Evolutionary conservation across 1,140 invertebrate species (phyloP).

Genomic region (Phocides pigmalion): DNA sequence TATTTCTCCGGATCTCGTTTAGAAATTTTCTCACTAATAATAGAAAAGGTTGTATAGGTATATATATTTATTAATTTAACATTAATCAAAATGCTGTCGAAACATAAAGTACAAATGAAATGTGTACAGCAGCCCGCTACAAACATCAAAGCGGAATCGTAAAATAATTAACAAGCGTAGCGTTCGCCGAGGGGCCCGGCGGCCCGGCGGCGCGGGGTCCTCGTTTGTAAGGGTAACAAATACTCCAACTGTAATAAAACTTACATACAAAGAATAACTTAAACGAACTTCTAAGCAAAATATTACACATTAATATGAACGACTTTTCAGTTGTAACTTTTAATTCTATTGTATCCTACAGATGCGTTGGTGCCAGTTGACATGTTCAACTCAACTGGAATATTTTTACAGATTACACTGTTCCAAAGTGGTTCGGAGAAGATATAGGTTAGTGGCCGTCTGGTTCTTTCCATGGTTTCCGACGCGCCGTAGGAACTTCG

Average conservation of each 20-base stretch:
- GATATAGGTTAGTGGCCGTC: too few relatives aligned
- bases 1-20: too few relatives aligned
- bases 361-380: too few relatives aligned
- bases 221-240: background rate
- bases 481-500: too few relatives aligned
- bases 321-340: background rate
- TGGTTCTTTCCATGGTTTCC: too few relatives aligned
- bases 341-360: too few relatives aligned
- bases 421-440: too few relatives aligned
- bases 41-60: background rate
- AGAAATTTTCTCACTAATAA: too few relatives aligned
- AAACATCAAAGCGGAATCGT: background rate
- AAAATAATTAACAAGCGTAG: background rate
- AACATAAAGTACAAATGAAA: background rate
- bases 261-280: background rate
- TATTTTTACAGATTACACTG: too few relatives aligned
- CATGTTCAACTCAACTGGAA: too few relatives aligned
- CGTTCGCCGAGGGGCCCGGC: background rate
- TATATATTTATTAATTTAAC: background rate
- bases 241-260: background rate
- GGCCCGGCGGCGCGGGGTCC: too few relatives aligned
- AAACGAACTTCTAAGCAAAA: background rate
- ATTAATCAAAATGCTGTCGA: background rate
- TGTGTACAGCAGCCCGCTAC: background rate
- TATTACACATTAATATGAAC: background rate